Base-by-base conservation (phyloP, 2,888 invertebrate genomes). In the Didymodactylos carnosus region DNA sequence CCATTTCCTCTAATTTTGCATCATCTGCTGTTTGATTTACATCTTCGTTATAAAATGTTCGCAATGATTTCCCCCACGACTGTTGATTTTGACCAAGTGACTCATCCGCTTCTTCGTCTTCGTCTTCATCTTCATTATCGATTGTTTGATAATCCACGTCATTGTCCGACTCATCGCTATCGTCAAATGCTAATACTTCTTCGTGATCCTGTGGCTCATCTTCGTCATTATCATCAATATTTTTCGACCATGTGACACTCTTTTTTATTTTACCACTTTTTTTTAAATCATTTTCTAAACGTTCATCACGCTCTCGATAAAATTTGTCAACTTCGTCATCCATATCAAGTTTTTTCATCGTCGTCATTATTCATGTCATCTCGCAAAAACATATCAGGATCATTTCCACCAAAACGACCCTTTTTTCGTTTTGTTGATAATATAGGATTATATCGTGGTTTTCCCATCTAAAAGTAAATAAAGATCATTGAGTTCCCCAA, bases 1-100 rank as follows among this genome's bases (percentile, higher is more conserved):
- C 83, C 73, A 80, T 78, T 75, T 83, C 83, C 75, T 83, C 83
- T 73, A 82, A 75, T 23, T 77, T 78, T n/a, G 81, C 81, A n/a
- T 78, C 80, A 6, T 79, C 80, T 25, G 51, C 73, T 29, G 51
- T 40, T 39, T 39, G 62, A 25, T 70, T 70, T 35, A 10, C 46
- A 39, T 73, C 70, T 23, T 70, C 73, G n/a, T 53, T 70, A 46
- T 73, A 73, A 41, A 70, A 73, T 7, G 25, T 4, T 75, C 72
- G 39, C 73, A 76, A 35, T 76, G 74, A 71, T 75, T 77, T 14
- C 72, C 78, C 73, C 76, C 71, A 76, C 16, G 46, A 41, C n/a
- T n/a, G n/a, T n/a, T n/a, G n/a, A n/a, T n/a, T n/a, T 41, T 72
- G 25, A 39, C 35, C n/a, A 43, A 75, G 51, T 40, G 53, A 88